Evolutionary conservation across 2,113 vertebrate genomes (phyloP), one percentile per base, ranked within the genome.

Genomic region (Tetraodon nigroviridis): DNA sequence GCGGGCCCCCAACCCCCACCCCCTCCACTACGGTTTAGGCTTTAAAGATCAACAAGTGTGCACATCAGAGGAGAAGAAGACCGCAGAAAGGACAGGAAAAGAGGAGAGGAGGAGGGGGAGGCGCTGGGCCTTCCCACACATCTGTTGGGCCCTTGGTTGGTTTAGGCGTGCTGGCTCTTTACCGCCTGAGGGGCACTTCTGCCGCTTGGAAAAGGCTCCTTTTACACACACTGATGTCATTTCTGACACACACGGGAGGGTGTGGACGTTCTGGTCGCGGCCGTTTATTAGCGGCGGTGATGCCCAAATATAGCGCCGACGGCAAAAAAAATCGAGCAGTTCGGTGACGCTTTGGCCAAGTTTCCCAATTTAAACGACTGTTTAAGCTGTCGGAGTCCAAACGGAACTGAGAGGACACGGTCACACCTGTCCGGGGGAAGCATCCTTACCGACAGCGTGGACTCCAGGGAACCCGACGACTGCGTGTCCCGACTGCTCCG

Each of bases 381-480:
- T 37, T 8, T 37, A 24, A 24, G 5, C 3, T 3, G 22, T 32
- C 5, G 8, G 1, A 32, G 29, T 32, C 8, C 8, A 32, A 32
- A 32, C 2, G 29, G 6, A 32, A 32, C 29, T 32, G 29, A 5
- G 8, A 32, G 29, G 29, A 32, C 5, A 32, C 29, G 8, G 29
- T 32, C 29, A 32, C 8, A n/a, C n/a, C n/a, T n/a, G 29, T 32
- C 29, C 6, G 29, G 6, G 29, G 5, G 1, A 24, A 32, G 29
- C 29, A 46, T 68, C 67, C 21, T 85, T 86, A 97, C 95, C 8
- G 82, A 92, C 85, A 93, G 93, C 2, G 89, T 87, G 58, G 94
- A 90, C 62, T 97, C 94, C 84, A 92, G 83, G 4, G 92, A 91
- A 19, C 93, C 92, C 0, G 90, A 92, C 52, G 90, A 92, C 54